Conservation (phyloP, 2,888 invertebrate species). For the Heteropelma amictum region DNA sequence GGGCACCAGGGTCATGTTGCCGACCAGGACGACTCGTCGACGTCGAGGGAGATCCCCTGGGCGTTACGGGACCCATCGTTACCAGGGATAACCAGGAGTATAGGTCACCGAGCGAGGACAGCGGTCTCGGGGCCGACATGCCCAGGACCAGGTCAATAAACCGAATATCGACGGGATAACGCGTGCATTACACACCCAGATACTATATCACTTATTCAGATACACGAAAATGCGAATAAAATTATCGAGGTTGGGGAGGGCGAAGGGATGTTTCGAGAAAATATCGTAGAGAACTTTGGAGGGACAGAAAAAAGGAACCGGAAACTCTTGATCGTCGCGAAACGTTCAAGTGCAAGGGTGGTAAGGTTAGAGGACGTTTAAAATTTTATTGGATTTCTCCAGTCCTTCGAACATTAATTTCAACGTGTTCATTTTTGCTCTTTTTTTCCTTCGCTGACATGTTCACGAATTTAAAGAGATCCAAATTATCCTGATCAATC, state of each 20-base stretch:
- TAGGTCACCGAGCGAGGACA: slow-evolving; percentile 95
- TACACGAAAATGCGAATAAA: not conserved
- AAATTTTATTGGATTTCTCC: not conserved
- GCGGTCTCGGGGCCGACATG: slow-evolving; percentile 93
- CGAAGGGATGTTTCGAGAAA: too few species aligned
- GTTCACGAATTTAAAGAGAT: too few species aligned
- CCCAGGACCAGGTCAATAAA: slow-evolving; percentile 77
- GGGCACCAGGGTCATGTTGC: slow-evolving; percentile 69
- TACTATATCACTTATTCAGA: not conserved
- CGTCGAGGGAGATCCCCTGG: slow-evolving; percentile 76
- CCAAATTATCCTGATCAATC: too few species aligned
- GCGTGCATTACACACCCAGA: not conserved
- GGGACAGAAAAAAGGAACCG: too few species aligned
- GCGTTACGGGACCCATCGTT: slow-evolving; percentile 75
- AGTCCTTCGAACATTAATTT: not conserved
- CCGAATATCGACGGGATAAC: not conserved
- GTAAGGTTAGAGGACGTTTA: too few species aligned
- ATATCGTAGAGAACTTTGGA: too few species aligned
- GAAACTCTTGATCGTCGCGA: too few species aligned
- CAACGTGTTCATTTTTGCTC: too few species aligned
- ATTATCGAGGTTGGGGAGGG: too few species aligned
- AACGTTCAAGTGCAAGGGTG: too few species aligned
- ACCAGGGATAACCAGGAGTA: slow-evolving; percentile 83
- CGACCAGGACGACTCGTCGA: slow-evolving; percentile 76
- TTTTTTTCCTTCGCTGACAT: too few species aligned